Evolutionary conservation across 2,888 invertebrate species (phyloP).

Genomic region (Thelaira solivaga): DNA sequence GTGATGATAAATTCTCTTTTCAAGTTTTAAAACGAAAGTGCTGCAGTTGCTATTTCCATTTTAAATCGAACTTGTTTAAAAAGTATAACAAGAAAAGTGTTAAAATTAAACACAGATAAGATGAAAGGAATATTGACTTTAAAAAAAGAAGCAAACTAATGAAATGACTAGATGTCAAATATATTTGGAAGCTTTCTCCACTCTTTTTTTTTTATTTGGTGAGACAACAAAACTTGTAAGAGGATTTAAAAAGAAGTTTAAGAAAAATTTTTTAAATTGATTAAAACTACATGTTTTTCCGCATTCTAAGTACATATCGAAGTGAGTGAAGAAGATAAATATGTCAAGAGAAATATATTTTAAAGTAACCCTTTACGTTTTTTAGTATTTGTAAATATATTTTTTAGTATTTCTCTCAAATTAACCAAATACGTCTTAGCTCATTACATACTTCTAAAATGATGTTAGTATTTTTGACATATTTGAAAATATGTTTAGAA

Average conservation of each 20-base stretch:
- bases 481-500: no score
- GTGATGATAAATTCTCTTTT: slow-evolving; percentile 53
- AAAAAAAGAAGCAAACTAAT: slow-evolving; percentile 22
- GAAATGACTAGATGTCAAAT: slow-evolving; percentile 42
- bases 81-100: background rate
- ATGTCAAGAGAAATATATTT: no score
- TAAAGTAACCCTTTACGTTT: no score
- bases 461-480: no score
- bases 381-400: no score
- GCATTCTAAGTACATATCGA: no score
- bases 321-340: no score
- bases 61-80: slow-evolving; percentile 22
- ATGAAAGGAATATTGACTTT: slow-evolving; percentile 50
- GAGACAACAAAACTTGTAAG: slow-evolving; percentile 16
- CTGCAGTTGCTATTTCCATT: slow-evolving; percentile 41
- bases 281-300: no score
- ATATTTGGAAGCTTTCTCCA: slow-evolving; percentile 25
- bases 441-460: no score
- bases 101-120: slow-evolving; percentile 45
- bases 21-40: slow-evolving; percentile 38
- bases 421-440: no score
- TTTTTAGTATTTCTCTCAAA: no score
- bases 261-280: no score
- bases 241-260: background rate
- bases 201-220: background rate